Conservation (phyloP, 1,140 invertebrate species). For the Leptopilina clavipes region DNA sequence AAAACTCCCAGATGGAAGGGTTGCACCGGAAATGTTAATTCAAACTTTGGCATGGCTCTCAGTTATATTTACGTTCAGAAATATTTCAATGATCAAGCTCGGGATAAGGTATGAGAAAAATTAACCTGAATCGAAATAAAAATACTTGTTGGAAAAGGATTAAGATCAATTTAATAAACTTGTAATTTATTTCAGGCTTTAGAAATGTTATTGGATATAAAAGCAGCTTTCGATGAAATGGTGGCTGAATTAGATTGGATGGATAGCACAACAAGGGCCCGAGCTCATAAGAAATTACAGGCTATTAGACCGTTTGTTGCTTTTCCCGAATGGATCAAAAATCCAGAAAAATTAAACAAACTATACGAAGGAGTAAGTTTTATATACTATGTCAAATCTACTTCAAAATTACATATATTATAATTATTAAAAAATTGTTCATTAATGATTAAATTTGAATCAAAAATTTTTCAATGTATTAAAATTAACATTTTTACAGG, state of each 20-base stretch:
- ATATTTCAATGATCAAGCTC: constrained; percentile 81
- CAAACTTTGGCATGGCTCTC: constrained; percentile 86
- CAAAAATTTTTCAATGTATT: neutral
- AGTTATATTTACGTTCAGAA: constrained; percentile 84
- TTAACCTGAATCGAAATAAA: neutral
- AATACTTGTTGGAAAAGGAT: no score
- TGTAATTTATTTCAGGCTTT: constrained; percentile 75
- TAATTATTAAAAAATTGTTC: no score
- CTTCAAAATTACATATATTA: no score
- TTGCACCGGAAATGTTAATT: constrained; percentile 84
- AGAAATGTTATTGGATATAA: constrained; percentile 85
- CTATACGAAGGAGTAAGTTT: constrained; percentile 77
- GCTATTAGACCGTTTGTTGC: constrained; percentile 83
- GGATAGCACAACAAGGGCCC: constrained; percentile 80
- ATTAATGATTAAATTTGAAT: no score
- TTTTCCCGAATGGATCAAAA: constrained; percentile 83
- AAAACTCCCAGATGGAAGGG: constrained; percentile 82
- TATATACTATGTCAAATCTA: no score
- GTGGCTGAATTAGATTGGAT: constrained; percentile 85
- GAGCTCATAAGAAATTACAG: constrained; percentile 79
- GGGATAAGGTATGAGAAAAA: constrained; percentile 78
- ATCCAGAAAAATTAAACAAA: constrained; percentile 74
- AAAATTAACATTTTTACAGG: constrained; percentile 63
- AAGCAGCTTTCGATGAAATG: constrained; percentile 82
- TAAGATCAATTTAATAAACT: neutral